Percentiles rank a stretch among this genome's conserved stretches.
phyloP scores from a whole-genome alignment of 2,888 invertebrate genomes.

The Helicoverpa assulta region DNA sequence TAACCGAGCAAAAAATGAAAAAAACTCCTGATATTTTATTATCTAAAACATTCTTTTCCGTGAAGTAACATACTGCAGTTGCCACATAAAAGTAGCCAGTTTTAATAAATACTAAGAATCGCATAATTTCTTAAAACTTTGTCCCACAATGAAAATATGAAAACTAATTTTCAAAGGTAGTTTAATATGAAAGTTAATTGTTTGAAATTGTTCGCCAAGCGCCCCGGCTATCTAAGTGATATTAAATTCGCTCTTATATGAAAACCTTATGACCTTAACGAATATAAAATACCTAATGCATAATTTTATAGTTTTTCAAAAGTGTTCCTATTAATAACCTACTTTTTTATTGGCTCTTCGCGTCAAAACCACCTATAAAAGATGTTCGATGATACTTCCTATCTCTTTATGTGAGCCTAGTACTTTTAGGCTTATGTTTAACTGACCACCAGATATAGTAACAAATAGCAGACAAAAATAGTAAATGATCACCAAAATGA shows the following conservation, averaged over 20 bases:
- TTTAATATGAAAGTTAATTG: constrained; percentile 40
- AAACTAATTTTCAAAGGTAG: constrained; percentile 44
- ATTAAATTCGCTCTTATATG: constrained; percentile 24
- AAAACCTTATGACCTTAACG: background rate
- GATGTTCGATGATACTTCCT: too few relatives aligned
- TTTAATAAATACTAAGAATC: constrained; percentile 16
- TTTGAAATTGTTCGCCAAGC: constrained; percentile 39
- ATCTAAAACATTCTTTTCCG: too few relatives aligned
- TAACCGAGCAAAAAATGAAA: too few relatives aligned
- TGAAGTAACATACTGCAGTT: too few relatives aligned
- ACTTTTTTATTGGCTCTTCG: background rate
- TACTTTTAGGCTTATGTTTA: too few relatives aligned
- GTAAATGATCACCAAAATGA: too few relatives aligned
- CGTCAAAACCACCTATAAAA: background rate
- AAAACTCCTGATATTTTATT: background rate
- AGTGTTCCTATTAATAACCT: background rate
- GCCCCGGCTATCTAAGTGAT: constrained; percentile 21
- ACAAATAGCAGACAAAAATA: too few relatives aligned
- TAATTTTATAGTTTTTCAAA: background rate
- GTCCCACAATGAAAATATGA: constrained; percentile 16
- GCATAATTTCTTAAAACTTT: constrained; percentile 19
- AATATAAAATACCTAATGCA: background rate
- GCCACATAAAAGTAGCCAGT: background rate
- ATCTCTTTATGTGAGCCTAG: too few relatives aligned
- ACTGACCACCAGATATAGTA: too few relatives aligned